phyloP scores from a whole-genome alignment of 1,140 invertebrate genomes.

The Riptortus pedestris region DNA sequence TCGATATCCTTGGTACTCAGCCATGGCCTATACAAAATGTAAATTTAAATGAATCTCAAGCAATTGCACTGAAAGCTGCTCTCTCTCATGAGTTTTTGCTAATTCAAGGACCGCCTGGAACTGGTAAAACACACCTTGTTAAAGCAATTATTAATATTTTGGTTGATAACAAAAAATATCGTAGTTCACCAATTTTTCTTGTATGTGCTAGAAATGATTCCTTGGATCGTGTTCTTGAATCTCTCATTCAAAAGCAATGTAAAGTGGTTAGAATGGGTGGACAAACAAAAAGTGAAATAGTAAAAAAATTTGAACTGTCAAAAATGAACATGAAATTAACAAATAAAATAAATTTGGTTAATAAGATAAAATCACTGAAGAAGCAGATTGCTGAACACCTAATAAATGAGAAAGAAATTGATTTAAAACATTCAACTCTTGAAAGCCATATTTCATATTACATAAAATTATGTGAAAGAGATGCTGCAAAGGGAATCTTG shows the following conservation, averaged over 20 bases:
- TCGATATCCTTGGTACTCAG: not conserved
- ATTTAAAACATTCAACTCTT: not conserved
- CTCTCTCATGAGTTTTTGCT: slow-evolving; percentile 52
- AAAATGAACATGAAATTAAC: not conserved
- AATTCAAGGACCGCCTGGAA: slow-evolving; percentile 72
- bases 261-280: slow-evolving; percentile 61
- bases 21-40: not conserved
- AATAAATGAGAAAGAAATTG: not conserved
- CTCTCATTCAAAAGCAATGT: slow-evolving; percentile 44
- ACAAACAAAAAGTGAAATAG: slow-evolving; percentile 49
- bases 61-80: slow-evolving; percentile 46
- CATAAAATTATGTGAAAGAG: not conserved
- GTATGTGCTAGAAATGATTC: slow-evolving; percentile 82
- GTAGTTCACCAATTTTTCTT: slow-evolving; percentile 52
- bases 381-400: not conserved
- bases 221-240: slow-evolving; percentile 76
- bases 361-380: not conserved
- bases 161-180: slow-evolving; percentile 40
- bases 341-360: not conserved
- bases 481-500: not conserved
- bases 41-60: slow-evolving; percentile 37
- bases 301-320: slow-evolving; percentile 32
- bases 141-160: slow-evolving; percentile 51
- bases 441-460: not conserved
- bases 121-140: slow-evolving; percentile 66